Conservation (phyloP, 2,888 invertebrate genomes). For the Apodemia hepburni region DNA sequence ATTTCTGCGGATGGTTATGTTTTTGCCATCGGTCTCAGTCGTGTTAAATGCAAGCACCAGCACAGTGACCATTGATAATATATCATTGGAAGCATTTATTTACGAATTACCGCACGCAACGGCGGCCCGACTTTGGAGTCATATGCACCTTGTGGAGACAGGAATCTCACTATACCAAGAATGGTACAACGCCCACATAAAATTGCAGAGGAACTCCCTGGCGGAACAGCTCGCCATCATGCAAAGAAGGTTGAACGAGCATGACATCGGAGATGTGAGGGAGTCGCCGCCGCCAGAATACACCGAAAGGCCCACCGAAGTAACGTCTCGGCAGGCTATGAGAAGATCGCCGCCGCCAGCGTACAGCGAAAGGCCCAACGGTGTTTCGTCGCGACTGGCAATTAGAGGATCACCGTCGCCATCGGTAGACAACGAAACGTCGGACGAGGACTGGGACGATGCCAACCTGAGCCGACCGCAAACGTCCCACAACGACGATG, state of each 20-base stretch:
- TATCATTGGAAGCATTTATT: neutral
- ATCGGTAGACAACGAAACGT: neutral
- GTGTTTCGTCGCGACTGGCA: neutral
- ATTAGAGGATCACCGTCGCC: neutral
- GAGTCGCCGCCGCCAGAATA: too few species aligned
- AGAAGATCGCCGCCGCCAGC: neutral
- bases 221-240: neutral
- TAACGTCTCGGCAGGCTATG: neutral
- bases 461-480: neutral
- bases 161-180: neutral
- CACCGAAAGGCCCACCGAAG: too few species aligned
- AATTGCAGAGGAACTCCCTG: neutral
- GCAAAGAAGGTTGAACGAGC: neutral
- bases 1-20: too few species aligned
- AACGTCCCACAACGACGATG: neutral
- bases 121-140: conserved; percentile 1
- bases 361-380: neutral
- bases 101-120: neutral
- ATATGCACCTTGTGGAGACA: neutral
- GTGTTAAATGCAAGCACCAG: too few species aligned
- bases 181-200: neutral
- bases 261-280: neutral
- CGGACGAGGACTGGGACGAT: neutral
- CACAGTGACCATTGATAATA: neutral
- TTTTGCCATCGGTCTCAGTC: too few species aligned